These are phyloP conservation scores for Caenorhabditis angaria DNA, from an alignment of 2,888 invertebrate genomes.

Conservation along the genomic window DNA sequence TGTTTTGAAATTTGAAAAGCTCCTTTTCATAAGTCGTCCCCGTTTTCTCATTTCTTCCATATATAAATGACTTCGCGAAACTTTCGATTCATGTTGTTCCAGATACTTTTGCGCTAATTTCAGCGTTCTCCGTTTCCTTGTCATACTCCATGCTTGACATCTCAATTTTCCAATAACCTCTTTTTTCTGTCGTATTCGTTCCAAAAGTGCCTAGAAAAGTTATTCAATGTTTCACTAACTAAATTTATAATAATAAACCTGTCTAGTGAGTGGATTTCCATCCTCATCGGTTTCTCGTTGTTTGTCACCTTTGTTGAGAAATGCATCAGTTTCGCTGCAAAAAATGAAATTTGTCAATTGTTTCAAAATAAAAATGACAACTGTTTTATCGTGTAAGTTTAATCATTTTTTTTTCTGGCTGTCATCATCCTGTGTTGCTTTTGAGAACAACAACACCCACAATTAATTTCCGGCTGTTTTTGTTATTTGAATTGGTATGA, in stretches of 20 bases:
- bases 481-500: no score
- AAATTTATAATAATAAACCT: slow-evolving; percentile 39
- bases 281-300: slow-evolving; percentile 70
- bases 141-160: slow-evolving; percentile 73
- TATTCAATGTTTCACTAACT: background rate
- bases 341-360: background rate
- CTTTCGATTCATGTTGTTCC: slow-evolving; percentile 72
- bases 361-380: background rate
- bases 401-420: background rate
- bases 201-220: slow-evolving; percentile 62
- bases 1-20: slow-evolving; percentile 83
- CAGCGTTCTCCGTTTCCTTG: slow-evolving; percentile 72
- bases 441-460: background rate
- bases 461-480: background rate
- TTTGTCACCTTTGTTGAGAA: slow-evolving; percentile 53
- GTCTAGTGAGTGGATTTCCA: slow-evolving; percentile 67
- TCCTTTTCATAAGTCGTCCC: slow-evolving; percentile 79
- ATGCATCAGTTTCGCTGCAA: slow-evolving; percentile 69
- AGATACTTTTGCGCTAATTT: slow-evolving; percentile 73
- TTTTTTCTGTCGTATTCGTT: slow-evolving; percentile 73
- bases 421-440: background rate
- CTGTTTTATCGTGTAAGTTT: background rate
- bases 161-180: slow-evolving; percentile 73
- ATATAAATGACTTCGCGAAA: slow-evolving; percentile 73
- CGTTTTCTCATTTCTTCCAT: slow-evolving; percentile 71